Conservation (phyloP, 2,797 vertebrate genomes). For the Rousettus madagascariensis region DNA sequence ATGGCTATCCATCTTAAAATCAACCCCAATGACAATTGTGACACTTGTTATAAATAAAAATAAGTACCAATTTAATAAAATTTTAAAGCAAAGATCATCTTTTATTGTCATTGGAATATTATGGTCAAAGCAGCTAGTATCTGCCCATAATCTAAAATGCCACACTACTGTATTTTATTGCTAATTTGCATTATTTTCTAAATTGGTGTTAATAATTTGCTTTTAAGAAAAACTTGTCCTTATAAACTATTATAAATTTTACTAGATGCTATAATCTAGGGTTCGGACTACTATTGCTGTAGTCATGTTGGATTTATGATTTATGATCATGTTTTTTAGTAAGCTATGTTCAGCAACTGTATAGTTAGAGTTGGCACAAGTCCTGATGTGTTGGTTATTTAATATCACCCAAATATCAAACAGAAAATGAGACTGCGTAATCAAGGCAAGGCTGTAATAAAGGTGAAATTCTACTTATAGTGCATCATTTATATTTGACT, state of each 20-base stretch:
- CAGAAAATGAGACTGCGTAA: constrained; percentile 30
- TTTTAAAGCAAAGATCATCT: constrained; percentile 10
- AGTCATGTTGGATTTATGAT: neutral
- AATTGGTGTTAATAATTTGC: constrained; percentile 47
- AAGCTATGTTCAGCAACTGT: constrained; percentile 45
- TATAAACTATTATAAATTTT: constrained; percentile 13
- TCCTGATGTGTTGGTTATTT: neutral
- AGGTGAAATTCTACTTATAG: neutral
- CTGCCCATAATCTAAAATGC: constrained; percentile 19
- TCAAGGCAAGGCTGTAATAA: constrained; percentile 1
- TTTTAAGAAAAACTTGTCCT: constrained; percentile 50
- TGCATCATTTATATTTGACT: neutral
- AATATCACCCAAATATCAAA: constrained; percentile 41
- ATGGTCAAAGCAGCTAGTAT: constrained; percentile 34
- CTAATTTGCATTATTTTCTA: constrained; percentile 50
- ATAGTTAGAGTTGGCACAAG: neutral
- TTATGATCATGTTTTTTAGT: constrained; percentile 31
- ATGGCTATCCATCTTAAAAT: constrained; percentile 50
- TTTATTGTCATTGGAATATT: constrained; percentile 15
- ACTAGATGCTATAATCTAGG: constrained; percentile 35
- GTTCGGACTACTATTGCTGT: neutral
- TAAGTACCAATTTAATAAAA: neutral
- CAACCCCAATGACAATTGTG: constrained; percentile 10
- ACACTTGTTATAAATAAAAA: constrained; percentile 17
- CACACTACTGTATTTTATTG: constrained; percentile 1